Evolutionary conservation across 2,888 invertebrate genomes (phyloP).

Genomic region (Lypha dubia): DNA sequence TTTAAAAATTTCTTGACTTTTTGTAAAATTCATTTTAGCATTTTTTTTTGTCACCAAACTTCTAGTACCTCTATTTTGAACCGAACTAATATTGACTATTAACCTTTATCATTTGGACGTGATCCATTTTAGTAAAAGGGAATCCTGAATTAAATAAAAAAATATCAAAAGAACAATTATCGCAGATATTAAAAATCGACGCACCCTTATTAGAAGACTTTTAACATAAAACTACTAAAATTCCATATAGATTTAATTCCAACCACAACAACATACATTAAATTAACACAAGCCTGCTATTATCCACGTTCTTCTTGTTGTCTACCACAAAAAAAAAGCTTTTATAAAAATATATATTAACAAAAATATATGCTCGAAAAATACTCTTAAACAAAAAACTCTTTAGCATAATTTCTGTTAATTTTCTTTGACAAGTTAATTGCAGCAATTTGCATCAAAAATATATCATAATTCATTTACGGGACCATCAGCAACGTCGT

Average conservation of each 20-base stretch:
- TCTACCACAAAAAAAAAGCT: background rate
- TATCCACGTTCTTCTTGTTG: constrained; percentile 5
- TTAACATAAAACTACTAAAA: background rate
- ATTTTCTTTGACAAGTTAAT: constrained; percentile 81
- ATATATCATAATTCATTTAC: constrained; percentile 80
- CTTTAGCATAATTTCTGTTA: constrained; percentile 78
- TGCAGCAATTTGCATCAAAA: constrained; percentile 80
- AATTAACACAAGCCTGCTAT: background rate
- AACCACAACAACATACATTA: background rate
- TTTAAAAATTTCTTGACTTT: too few relatives aligned
- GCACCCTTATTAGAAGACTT: too few relatives aligned
- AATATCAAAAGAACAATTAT: background rate
- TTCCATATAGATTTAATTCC: background rate
- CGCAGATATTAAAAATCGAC: too few relatives aligned
- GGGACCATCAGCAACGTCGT: constrained; percentile 57
- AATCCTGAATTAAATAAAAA: too few relatives aligned
- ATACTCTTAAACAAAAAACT: constrained; percentile 39
- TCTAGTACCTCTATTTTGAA: too few relatives aligned
- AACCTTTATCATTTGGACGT: too few relatives aligned
- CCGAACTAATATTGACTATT: too few relatives aligned
- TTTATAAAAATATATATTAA: background rate
- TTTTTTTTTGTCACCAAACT: too few relatives aligned
- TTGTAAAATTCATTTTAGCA: too few relatives aligned
- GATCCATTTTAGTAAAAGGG: too few relatives aligned
- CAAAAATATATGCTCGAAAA: constrained; percentile 19